phyloP scores from a whole-genome alignment of 2,113 vertebrate species.

The Microtus montanus region DNA sequence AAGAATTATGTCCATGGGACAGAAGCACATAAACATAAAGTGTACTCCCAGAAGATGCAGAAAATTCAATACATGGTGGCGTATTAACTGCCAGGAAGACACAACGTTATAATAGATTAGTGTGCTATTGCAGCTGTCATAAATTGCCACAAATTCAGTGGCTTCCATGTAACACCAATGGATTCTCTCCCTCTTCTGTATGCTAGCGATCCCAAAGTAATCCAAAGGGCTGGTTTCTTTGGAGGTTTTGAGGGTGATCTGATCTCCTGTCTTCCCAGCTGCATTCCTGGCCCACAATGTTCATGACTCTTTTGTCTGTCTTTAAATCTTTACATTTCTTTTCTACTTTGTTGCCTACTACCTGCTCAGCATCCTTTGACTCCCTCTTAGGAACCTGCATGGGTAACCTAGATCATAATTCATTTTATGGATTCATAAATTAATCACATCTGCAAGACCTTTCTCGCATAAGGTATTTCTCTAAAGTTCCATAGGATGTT shows the following conservation, averaged over 20 bases:
- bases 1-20: background rate
- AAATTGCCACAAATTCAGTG: background rate
- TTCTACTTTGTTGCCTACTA: background rate
- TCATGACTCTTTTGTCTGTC: background rate
- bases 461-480: background rate
- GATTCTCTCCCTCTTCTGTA: background rate
- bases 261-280: background rate
- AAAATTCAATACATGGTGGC: constrained; percentile 15
- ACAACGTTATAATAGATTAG: background rate
- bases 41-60: background rate
- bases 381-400: background rate
- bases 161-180: background rate
- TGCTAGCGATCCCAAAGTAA: background rate
- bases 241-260: background rate
- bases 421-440: background rate
- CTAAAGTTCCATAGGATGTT: background rate
- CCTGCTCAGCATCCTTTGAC: background rate
- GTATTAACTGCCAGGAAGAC: background rate
- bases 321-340: background rate
- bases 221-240: background rate
- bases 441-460: background rate
- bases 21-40: constrained; percentile 6
- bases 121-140: background rate
- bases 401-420: background rate
- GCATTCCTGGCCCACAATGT: background rate